phyloP scores from a whole-genome alignment of 1,140 invertebrate genomes.

The Aphis craccivora region DNA sequence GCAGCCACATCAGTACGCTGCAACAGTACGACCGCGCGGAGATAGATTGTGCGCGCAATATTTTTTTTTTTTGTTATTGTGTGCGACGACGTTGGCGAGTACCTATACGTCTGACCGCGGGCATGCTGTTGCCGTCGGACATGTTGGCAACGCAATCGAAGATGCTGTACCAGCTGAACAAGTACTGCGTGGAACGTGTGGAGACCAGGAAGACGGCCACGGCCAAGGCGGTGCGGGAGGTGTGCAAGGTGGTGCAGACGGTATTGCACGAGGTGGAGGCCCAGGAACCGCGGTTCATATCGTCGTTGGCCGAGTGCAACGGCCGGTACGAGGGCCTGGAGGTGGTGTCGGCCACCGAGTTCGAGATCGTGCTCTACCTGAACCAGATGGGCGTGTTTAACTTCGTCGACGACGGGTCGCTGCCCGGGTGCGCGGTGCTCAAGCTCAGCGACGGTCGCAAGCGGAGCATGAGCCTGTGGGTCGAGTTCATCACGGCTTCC shows the following conservation, averaged over 20 bases:
- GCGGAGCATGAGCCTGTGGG: conserved; percentile 95
- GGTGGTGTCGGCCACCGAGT: conserved; percentile 89
- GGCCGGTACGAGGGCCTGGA: conserved; percentile 87
- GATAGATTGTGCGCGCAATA: not conserved
- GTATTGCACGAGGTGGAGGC: conserved; percentile 96
- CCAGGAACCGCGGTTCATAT: conserved; percentile 95
- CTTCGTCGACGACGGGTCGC: conserved; percentile 92
- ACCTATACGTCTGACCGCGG: not conserved
- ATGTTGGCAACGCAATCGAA: conserved; percentile 86
- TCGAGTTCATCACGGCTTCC: conserved; percentile 95
- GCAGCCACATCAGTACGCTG: too few relatives aligned
- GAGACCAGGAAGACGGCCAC: conserved; percentile 82
- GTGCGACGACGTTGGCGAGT: not conserved
- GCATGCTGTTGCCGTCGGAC: conserved; percentile 82
- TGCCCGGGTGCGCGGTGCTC: conserved; percentile 91
- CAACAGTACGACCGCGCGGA: not conserved
- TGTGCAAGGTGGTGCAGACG: conserved; percentile 94
- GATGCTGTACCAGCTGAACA: conserved; percentile 93
- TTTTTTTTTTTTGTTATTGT: not conserved
- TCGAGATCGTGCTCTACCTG: conserved; percentile 93
- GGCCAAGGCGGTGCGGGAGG: conserved; percentile 86
- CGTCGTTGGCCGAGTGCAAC: conserved; percentile 87
- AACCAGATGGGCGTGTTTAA: conserved; percentile 98
- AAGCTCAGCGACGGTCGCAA: conserved; percentile 93
- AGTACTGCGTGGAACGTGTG: conserved; percentile 91